Percentiles rank a stretch among this genome's conserved stretches.
phyloP scores from a whole-genome alignment of 1,140 invertebrate genomes.

The Brachionus rotundiformis region DNA sequence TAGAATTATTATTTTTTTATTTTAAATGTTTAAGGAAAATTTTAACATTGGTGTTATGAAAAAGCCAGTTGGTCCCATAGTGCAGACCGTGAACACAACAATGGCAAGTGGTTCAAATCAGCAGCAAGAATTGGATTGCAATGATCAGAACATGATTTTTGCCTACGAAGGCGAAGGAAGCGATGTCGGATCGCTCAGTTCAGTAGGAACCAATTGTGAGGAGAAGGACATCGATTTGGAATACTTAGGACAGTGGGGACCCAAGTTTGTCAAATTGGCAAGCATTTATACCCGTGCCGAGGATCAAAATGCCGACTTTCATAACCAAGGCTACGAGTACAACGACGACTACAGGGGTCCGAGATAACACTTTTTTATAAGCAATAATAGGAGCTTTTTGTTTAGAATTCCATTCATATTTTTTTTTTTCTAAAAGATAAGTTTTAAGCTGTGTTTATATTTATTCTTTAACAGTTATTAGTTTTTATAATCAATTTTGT shows the following conservation, averaged over 20 bases:
- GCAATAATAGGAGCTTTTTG: neutral
- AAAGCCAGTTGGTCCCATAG: conserved; percentile 46
- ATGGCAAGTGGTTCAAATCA: neutral
- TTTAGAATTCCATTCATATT: neutral
- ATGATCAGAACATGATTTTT: conserved; percentile 49
- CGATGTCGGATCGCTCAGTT: conserved; percentile 46
- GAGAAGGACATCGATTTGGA: conserved; percentile 35
- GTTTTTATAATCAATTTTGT: neutral
- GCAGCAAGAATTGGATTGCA: neutral
- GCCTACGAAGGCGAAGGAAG: conserved; percentile 49
- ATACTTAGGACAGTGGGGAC: conserved; percentile 48
- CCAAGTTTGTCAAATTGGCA: conserved; percentile 36
- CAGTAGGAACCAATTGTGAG: neutral
- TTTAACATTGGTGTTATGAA: conserved; percentile 52
- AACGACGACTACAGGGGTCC: conserved; percentile 2
- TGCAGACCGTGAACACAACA: conserved; percentile 29
- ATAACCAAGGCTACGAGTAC: conserved; percentile 36
- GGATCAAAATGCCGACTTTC: conserved; percentile 22
- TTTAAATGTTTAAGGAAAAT: conserved; percentile 51
- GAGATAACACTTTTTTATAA: neutral
- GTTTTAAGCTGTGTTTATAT: neutral
- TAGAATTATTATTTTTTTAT: neutral
- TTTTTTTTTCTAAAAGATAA: conserved; percentile 12
- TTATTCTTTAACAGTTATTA: conserved; percentile 48
- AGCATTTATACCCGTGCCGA: conserved; percentile 23